phyloP scores from a whole-genome alignment of 2,113 vertebrate genomes.

The Pseudorasbora parva region DNA sequence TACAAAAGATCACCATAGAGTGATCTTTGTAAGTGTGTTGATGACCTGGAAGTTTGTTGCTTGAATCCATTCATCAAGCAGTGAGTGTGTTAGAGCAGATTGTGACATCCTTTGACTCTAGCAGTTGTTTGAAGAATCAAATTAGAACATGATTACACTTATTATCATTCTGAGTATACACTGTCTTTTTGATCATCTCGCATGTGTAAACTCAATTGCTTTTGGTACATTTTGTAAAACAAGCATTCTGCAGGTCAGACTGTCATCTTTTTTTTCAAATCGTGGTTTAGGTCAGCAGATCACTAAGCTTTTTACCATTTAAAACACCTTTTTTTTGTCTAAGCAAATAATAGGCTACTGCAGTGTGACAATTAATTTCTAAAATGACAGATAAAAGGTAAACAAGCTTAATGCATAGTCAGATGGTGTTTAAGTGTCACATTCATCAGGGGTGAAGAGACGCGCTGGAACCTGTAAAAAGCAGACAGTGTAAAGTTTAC shows the following conservation, averaged over 20 bases:
- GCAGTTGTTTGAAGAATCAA: background rate
- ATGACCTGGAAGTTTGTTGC: background rate
- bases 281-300: background rate
- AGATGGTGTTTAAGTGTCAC: no score
- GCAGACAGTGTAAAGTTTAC: no score
- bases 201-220: background rate
- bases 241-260: background rate
- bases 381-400: background rate
- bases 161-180: background rate
- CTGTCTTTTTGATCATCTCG: background rate
- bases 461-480: no score
- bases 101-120: slow-evolving; percentile 21
- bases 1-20: background rate
- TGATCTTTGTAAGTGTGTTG: slow-evolving; percentile 5
- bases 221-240: background rate
- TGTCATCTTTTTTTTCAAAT: background rate
- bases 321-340: background rate
- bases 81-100: background rate
- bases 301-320: background rate
- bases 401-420: no score
- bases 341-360: background rate
- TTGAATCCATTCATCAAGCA: background rate
- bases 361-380: background rate
- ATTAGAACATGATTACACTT: background rate
- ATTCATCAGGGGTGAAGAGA: no score